Evolutionary conservation across 2,797 vertebrate species (phyloP).

Genomic region (Aulostomus chinensis): DNA sequence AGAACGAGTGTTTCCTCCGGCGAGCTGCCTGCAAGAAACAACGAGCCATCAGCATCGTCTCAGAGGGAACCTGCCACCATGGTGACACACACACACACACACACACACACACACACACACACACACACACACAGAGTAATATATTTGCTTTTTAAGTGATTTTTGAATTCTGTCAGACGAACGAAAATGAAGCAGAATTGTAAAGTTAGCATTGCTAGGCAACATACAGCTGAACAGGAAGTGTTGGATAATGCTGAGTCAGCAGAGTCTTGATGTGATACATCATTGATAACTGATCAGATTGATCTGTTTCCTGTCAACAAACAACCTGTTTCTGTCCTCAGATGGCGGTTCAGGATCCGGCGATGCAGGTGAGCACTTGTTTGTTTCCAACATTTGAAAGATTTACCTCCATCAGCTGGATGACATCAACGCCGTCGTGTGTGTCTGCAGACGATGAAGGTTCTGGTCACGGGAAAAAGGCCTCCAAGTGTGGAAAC

Average conservation of each 20-base stretch:
- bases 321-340: conserved; percentile 2
- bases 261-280: too few species aligned
- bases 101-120: neutral
- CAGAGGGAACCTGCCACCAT: conserved; percentile 84
- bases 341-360: conserved; percentile 93
- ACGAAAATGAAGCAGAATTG: too few species aligned
- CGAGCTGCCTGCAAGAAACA: conserved; percentile 95
- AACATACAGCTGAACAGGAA: too few species aligned
- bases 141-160: too few species aligned
- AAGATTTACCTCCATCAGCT: too few species aligned
- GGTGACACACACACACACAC: neutral
- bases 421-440: neutral
- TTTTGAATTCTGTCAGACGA: too few species aligned
- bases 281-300: too few species aligned
- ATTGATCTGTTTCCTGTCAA: too few species aligned
- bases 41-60: conserved; percentile 86
- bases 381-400: neutral
- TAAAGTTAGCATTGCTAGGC: too few species aligned
- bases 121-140: too few species aligned
- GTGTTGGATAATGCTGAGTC: too few species aligned
- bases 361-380: conserved; percentile 86
- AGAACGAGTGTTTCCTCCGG: conserved; percentile 94
- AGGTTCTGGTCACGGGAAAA: conserved; percentile 90
- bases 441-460: conserved; percentile 83
- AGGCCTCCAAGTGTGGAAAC: conserved; percentile 91